Percentiles rank a stretch among this genome's conserved stretches.
These are phyloP conservation scores for Coilia nasus DNA, from an alignment of 2,797 vertebrate genomes.

Conservation along the genomic window DNA sequence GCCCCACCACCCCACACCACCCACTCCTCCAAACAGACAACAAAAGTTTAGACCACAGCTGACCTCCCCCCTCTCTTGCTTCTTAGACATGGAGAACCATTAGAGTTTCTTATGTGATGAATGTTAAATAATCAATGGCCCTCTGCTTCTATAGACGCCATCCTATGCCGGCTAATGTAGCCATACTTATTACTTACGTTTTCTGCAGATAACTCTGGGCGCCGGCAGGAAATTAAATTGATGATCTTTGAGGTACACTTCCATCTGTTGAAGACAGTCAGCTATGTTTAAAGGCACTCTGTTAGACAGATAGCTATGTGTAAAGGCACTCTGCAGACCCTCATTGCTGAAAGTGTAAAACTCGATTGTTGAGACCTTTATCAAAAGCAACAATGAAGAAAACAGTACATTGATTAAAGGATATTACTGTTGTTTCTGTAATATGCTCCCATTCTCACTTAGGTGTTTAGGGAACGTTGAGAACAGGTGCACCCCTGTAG, in stretches of 20 bases:
- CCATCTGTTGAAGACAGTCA: slow-evolving; percentile 62
- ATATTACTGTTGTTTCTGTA: background rate
- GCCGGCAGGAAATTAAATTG: slow-evolving; percentile 60
- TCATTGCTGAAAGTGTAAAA: background rate
- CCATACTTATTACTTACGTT: slow-evolving; percentile 64
- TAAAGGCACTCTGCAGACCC: background rate
- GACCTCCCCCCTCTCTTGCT: background rate
- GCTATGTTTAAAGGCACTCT: slow-evolving; percentile 36
- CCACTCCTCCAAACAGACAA: background rate
- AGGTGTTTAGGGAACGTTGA: slow-evolving; percentile 26
- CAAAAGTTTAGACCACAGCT: slow-evolving; percentile 9
- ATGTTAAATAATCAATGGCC: slow-evolving; percentile 15
- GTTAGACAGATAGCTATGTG: slow-evolving; percentile 30
- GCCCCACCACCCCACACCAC: background rate
- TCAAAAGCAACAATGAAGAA: background rate
- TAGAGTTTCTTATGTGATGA: background rate
- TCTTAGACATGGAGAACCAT: background rate
- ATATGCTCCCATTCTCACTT: background rate
- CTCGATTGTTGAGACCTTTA: background rate
- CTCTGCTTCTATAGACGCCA: background rate
- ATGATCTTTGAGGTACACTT: slow-evolving; percentile 58
- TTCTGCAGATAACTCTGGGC: slow-evolving; percentile 57
- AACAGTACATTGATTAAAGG: background rate
- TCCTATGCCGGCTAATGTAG: background rate
- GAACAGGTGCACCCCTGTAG: background rate